These are phyloP conservation scores for Tapirus indicus DNA, from an alignment of 2,797 vertebrate genomes.

Conservation along the genomic window DNA sequence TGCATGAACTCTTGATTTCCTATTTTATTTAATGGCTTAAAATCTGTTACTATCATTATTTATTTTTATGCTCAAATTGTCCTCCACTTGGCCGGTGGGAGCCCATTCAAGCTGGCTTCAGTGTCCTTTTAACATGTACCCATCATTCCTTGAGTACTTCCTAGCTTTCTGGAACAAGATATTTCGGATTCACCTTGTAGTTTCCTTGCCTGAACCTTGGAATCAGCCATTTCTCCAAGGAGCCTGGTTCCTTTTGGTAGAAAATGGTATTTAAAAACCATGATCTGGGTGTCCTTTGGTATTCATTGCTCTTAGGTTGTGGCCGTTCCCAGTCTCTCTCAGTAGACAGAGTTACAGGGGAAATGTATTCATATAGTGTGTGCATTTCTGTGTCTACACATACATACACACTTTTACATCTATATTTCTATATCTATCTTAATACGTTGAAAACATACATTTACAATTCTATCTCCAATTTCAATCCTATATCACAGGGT, in stretches of 20 bases:
- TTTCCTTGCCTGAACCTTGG: background rate
- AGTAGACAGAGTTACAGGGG: background rate
- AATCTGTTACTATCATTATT: background rate
- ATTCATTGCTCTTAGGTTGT: background rate
- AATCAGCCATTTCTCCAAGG: background rate
- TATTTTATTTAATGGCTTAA: background rate
- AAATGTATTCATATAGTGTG: background rate
- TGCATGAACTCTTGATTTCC: background rate
- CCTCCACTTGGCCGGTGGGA: background rate
- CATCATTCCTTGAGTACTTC: background rate
- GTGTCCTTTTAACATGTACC: background rate
- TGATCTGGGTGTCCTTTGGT: background rate
- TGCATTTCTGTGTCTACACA: background rate
- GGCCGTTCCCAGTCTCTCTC: background rate
- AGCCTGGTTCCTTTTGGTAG: background rate
- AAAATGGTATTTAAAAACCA: conserved; percentile 6
- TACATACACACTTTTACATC: background rate
- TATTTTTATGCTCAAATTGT: background rate
- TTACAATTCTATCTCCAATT: background rate
- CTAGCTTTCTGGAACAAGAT: background rate
- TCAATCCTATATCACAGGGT: background rate
- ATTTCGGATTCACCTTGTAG: background rate
- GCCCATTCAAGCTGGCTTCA: background rate
- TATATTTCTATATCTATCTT: background rate
- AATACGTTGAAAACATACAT: background rate